phyloP scores from a whole-genome alignment of 30 jellyfish, hydroid and myxozoan genomes.

The Chironex yamaguchii region DNA sequence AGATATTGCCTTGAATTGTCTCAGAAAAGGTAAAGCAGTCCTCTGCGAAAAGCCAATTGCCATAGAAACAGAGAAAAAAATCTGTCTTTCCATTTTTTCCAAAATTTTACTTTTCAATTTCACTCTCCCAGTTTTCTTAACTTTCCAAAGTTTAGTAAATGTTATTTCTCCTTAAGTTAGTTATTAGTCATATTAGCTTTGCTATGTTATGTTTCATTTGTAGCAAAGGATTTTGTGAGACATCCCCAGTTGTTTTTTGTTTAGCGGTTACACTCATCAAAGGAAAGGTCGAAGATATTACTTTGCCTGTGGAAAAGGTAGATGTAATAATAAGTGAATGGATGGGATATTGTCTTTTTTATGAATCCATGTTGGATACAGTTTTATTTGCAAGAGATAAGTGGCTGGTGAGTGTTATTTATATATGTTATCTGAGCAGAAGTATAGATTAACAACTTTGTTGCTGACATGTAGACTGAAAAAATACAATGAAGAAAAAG shows the following conservation, averaged over 20 bases:
- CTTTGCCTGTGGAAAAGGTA: slow-evolving; percentile 94
- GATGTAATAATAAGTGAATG: slow-evolving; percentile 99
- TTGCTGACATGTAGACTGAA: too few relatives aligned
- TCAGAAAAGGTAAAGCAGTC: too few relatives aligned
- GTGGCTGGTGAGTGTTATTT: slow-evolving; percentile 86
- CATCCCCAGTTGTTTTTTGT: background rate
- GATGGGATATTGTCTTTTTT: slow-evolving; percentile 99
- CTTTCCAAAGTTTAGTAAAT: too few relatives aligned
- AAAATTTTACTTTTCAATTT: too few relatives aligned
- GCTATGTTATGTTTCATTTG: background rate
- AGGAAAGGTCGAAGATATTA: slow-evolving; percentile 97
- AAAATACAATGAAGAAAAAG: background rate
- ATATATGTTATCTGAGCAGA: too few relatives aligned
- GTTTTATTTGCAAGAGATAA: slow-evolving; percentile 97
- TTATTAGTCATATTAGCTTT: background rate
- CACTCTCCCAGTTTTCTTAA: too few relatives aligned
- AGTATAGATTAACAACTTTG: too few relatives aligned
- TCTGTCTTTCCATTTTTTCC: too few relatives aligned
- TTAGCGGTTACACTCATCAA: slow-evolving; percentile 90
- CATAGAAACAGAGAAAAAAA: too few relatives aligned
- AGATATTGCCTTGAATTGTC: too few relatives aligned
- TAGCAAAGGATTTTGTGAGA: background rate
- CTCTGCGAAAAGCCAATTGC: too few relatives aligned
- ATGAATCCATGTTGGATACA: slow-evolving; percentile 98
- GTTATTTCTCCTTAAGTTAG: background rate